Evolutionary conservation across 2,113 vertebrate species (phyloP).

Genomic region (Artemisiospiza belli): DNA sequence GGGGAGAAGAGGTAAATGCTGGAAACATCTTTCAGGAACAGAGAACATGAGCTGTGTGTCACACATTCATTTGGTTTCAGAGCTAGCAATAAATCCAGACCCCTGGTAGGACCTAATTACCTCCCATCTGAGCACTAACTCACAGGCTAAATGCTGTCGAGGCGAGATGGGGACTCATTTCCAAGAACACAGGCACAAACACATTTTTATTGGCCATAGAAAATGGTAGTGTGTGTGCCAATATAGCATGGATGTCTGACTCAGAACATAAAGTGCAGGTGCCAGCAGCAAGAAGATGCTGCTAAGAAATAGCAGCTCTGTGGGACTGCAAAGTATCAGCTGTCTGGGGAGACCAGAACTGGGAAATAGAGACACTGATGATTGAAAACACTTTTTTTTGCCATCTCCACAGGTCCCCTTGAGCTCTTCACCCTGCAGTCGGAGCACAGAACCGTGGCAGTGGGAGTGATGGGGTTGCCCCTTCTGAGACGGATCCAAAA

Average conservation of each 20-base stretch:
- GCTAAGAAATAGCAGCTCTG: conserved; percentile 52
- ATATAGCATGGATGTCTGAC: conserved; percentile 60
- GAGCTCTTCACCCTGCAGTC: neutral
- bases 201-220: conserved; percentile 63
- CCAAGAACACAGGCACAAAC: conserved; percentile 55
- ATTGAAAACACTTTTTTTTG: neutral
- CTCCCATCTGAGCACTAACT: conserved; percentile 52
- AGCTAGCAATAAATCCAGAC: conserved; percentile 13
- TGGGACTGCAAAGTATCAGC: conserved; percentile 38
- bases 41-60: neutral
- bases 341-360: conserved; percentile 40
- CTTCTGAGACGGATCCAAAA: neutral
- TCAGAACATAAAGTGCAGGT: conserved; percentile 55
- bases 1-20: neutral
- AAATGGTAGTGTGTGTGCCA: conserved; percentile 44
- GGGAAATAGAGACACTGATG: neutral
- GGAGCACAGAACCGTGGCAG: neutral
- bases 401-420: neutral
- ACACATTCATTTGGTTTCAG: neutral
- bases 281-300: conserved; percentile 53
- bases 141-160: conserved; percentile 31
- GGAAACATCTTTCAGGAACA: neutral
- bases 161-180: conserved; percentile 42
- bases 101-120: conserved; percentile 52
- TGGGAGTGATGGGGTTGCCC: neutral